Evolutionary conservation across 1,140 invertebrate species (phyloP).

Genomic region (Trichomalopsis sarcophagae): DNA sequence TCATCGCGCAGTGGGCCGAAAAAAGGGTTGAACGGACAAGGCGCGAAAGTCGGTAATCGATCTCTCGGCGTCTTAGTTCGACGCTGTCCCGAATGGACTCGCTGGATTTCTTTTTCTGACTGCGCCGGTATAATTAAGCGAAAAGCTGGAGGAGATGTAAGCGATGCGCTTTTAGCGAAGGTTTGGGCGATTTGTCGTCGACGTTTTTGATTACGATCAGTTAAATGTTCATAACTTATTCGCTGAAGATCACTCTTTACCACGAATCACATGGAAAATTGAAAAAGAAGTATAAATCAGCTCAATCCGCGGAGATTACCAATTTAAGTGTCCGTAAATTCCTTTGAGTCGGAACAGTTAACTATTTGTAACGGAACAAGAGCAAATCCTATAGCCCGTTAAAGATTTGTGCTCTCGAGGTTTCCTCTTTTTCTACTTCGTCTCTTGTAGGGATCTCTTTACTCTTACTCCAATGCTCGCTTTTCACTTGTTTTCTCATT

Average conservation of each 20-base stretch:
- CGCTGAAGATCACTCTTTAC: no score
- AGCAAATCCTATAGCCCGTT: not conserved
- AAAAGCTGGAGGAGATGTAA: not conserved
- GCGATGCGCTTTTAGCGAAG: not conserved
- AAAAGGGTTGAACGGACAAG: not conserved
- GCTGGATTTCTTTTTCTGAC: not conserved
- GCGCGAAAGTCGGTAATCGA: conserved; percentile 1
- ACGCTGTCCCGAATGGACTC: not conserved
- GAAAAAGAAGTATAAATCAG: not conserved
- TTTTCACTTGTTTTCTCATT: conserved; percentile 12
- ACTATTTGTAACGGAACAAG: not conserved
- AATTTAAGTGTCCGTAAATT: conserved; percentile 17
- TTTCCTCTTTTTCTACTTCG: not conserved
- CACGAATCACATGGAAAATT: not conserved
- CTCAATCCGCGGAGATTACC: not conserved
- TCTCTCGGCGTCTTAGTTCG: not conserved
- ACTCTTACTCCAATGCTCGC: not conserved
- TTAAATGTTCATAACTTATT: no score
- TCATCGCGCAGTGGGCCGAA: not conserved
- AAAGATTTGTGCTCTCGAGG: not conserved
- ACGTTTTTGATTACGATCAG: not conserved
- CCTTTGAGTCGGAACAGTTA: conserved; percentile 12
- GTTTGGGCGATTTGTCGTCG: not conserved
- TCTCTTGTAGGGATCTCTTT: not conserved
- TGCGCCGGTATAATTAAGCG: not conserved